These are phyloP conservation scores for Phragmatobia fuliginosa DNA, from an alignment of 2,888 invertebrate genomes.

Conservation along the genomic window DNA sequence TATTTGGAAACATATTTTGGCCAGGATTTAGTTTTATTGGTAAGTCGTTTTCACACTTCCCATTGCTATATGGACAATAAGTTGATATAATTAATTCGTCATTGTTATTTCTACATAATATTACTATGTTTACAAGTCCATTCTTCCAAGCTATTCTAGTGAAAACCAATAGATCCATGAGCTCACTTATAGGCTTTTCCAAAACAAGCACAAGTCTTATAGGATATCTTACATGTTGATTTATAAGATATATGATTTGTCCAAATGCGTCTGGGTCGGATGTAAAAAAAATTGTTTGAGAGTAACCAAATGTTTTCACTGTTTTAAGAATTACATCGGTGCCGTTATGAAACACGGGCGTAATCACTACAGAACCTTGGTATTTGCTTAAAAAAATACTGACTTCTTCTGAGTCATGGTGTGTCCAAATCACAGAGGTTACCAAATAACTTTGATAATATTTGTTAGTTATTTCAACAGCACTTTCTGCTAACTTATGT, in stretches of 20 bases:
- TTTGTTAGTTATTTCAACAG: conserved; percentile 54
- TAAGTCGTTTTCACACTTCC: conserved; percentile 57
- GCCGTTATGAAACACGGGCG: conserved; percentile 38
- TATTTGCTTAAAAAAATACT: conserved; percentile 54
- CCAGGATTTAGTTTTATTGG: conserved; percentile 51
- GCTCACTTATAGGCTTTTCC: conserved; percentile 33
- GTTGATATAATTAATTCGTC: conserved; percentile 55
- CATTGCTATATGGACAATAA: conserved; percentile 62
- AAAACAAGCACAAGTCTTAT: conserved; percentile 61
- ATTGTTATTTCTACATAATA: conserved; percentile 48
- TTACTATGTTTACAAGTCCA: conserved; percentile 63
- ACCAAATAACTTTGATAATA: conserved; percentile 49
- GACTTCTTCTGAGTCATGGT: conserved; percentile 40
- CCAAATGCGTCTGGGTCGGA: conserved; percentile 52
- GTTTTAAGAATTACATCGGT: conserved; percentile 30
- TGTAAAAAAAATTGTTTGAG: conserved; percentile 64
- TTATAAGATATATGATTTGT: conserved; percentile 50
- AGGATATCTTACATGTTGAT: conserved; percentile 48
- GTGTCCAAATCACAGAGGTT: conserved; percentile 60
- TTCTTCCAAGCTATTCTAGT: conserved; percentile 62
- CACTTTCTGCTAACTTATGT: conserved; percentile 47
- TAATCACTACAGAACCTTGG: conserved; percentile 51
- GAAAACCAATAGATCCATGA: conserved; percentile 37
- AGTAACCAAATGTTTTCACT: conserved; percentile 45
- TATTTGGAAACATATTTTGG: conserved; percentile 58